Evolutionary conservation across 2,888 invertebrate species (phyloP).

Genomic region (Nipponacmea schrenckii): DNA sequence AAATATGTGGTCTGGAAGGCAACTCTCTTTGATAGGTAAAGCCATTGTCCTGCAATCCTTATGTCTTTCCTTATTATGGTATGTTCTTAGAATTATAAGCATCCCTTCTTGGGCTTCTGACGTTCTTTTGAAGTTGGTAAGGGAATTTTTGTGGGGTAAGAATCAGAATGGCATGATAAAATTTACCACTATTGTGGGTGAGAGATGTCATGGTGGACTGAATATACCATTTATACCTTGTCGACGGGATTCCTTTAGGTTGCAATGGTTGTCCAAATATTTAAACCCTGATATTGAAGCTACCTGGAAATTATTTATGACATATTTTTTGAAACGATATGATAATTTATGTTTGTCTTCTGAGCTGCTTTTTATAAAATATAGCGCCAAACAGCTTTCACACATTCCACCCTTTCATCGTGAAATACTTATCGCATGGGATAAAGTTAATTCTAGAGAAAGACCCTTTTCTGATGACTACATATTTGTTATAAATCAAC

Average conservation of each 20-base stretch:
- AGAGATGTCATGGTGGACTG: neutral
- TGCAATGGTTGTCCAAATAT: neutral
- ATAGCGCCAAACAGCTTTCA: neutral
- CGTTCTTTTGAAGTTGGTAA: neutral
- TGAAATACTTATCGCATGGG: neutral
- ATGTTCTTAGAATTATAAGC: neutral
- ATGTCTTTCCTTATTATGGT: neutral
- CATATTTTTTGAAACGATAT: neutral
- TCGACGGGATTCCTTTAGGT: neutral
- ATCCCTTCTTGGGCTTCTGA: neutral
- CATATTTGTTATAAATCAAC: neutral
- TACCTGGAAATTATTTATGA: neutral
- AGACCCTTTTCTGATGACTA: too few relatives aligned
- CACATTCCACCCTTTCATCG: neutral
- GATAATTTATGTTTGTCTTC: neutral
- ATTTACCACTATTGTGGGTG: neutral
- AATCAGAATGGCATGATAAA: neutral
- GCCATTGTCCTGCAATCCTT: too few relatives aligned
- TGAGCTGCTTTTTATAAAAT: neutral
- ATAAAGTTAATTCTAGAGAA: neutral
- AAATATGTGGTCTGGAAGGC: neutral
- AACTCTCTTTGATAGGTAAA: neutral
- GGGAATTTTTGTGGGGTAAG: neutral
- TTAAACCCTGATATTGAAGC: neutral
- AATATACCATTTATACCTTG: neutral